Percentiles rank a stretch among this genome's conserved stretches.
Conservation (phyloP, 2,797 vertebrate species). For the Anguilla pacifica region DNA sequence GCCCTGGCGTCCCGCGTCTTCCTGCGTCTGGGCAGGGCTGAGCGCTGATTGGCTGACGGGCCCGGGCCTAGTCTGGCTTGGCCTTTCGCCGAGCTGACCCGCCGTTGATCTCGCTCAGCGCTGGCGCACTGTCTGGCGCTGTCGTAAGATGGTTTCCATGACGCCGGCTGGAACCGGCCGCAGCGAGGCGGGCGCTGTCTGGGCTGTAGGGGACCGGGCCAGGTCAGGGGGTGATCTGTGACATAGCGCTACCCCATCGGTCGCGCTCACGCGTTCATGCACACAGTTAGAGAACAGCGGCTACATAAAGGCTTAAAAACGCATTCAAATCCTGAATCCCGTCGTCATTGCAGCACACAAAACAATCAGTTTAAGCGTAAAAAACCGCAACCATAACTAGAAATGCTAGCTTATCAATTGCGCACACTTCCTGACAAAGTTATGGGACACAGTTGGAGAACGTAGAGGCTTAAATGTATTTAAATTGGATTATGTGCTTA, state of each 20-base stretch:
- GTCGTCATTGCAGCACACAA: too few species aligned
- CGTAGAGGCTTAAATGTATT: too few species aligned
- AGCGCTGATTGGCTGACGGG: neutral
- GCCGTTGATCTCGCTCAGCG: neutral
- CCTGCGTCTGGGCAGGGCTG: too few species aligned
- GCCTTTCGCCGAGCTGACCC: neutral
- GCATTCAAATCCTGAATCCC: neutral
- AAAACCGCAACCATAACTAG: too few species aligned
- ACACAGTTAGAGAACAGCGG: too few species aligned
- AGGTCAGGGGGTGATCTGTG: neutral
- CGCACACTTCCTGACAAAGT: too few species aligned
- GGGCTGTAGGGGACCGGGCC: slow-evolving; percentile 4
- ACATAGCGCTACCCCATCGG: neutral
- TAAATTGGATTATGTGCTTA: neutral
- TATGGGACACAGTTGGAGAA: too few species aligned
- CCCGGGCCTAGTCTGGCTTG: neutral
- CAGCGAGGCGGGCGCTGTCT: neutral
- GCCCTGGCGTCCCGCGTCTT: too few species aligned
- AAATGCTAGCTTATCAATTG: too few species aligned
- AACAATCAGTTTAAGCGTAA: too few species aligned
- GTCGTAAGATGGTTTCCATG: neutral
- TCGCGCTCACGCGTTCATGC: too few species aligned
- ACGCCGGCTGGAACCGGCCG: neutral
- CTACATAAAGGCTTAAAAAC: neutral
- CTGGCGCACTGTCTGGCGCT: neutral